These are phyloP conservation scores for Steatocranus sp. DNA, from an alignment of 2,797 vertebrate species.

Conservation along the genomic window DNA sequence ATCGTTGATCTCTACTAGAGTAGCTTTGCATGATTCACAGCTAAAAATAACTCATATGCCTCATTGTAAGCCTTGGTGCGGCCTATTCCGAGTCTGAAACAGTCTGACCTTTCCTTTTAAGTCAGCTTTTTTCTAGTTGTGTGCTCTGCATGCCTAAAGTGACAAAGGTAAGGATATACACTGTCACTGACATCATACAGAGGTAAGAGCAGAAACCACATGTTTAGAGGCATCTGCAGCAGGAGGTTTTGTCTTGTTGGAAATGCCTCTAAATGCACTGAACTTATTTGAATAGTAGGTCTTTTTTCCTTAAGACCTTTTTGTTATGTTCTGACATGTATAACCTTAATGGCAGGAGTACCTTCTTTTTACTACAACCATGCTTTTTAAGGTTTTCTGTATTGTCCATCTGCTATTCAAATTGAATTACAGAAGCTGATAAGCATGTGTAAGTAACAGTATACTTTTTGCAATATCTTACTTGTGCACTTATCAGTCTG, in stretches of 20 bases:
- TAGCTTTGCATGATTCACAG: not conserved
- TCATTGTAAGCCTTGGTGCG: not conserved
- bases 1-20: not conserved
- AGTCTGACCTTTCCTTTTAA: not conserved
- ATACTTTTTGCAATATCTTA: not conserved
- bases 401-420: not conserved
- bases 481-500: not conserved
- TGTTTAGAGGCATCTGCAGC: not conserved
- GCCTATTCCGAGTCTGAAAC: not conserved
- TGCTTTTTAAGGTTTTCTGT: not conserved
- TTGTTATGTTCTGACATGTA: not conserved
- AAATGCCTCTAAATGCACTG: not conserved
- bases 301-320: not conserved
- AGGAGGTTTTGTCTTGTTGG: not conserved
- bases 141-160: not conserved
- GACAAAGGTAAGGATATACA: not conserved
- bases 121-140: not conserved
- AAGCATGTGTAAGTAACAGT: not conserved
- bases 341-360: not conserved
- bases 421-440: not conserved
- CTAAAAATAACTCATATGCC: not conserved
- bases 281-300: not conserved
- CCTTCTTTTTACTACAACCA: not conserved
- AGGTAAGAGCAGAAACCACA: not conserved
- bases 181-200: not conserved